Base-by-base conservation (phyloP, 2,888 invertebrate species). In the Frankliniella intonsa region DNA sequence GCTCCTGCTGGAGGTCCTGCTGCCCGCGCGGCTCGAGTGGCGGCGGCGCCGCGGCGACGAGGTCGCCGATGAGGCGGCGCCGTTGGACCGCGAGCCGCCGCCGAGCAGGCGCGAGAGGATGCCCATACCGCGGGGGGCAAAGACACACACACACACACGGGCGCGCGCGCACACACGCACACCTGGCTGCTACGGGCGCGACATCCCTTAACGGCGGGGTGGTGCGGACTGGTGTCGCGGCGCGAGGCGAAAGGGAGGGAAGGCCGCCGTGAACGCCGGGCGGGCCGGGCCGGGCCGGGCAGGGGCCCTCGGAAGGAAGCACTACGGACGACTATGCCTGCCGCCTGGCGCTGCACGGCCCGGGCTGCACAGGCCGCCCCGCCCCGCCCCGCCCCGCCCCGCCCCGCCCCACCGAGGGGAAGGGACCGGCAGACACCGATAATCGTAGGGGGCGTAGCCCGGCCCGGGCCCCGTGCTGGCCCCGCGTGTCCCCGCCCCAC, bases 401-500 rank as follows among this genome's bases (percentile, higher is more conserved):
- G 5, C 38, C 38, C 38, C 38, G 38, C 38, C 2, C 38, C 38
- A 38, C 38, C 38, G 38, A 38, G 38, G 38, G 38, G 38, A 38
- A 38, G 38, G 38, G 38, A 38, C 38, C 69, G 25, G 25, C 22
- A 76, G 25, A 25, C 69, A 62, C 62, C 62, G 62, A 62, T 62
- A 62, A 62, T 62, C 62, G 62, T n/a, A 62, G 62, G 62, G 62
- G 62, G 62, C 62, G 62, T 62, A 11, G 62, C 62, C 62, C 62
- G 14, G 17, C 17, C 19, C 38, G 5, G 3, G 38, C 3, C 3
- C 62, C 7, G 62, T 14, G 17, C 69, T 25, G 25, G 25, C 69
- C 25, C 10, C 22, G 22, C 22, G 69, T 5, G 17, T 14, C 55
- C 5, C 55, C 1, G 12, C 55, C 17, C 55, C 55, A 14, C 55